Percentiles rank a stretch among this genome's conserved stretches.
phyloP scores from a whole-genome alignment of 2,888 invertebrate genomes.

The Eucera pruinosa region DNA sequence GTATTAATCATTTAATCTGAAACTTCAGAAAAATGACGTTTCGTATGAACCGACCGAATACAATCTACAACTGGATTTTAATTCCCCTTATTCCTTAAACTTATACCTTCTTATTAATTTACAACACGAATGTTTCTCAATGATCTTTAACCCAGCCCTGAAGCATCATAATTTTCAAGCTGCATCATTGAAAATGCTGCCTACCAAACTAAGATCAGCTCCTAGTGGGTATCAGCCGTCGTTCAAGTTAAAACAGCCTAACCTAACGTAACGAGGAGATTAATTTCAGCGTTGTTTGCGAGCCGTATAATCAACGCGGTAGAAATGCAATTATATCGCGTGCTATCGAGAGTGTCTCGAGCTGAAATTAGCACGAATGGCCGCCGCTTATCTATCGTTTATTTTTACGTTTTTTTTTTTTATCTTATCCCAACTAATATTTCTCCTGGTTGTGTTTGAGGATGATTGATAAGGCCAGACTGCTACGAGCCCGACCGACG shows the following conservation, averaged over 20 bases:
- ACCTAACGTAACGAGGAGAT: conserved; percentile 2
- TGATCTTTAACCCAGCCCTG: no score
- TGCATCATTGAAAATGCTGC: no score
- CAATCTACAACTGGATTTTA: no score
- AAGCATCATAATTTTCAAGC: no score
- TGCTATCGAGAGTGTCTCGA: conserved; percentile 19
- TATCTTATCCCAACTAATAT: conserved; percentile 60
- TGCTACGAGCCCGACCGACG: conserved; percentile 15
- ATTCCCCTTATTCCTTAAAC: no score
- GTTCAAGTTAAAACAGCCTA: background rate
- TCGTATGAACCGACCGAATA: no score
- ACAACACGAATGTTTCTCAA: no score
- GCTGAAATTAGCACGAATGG: conserved; percentile 47
- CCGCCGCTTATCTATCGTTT: conserved; percentile 54
- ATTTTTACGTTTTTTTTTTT: conserved; percentile 57
- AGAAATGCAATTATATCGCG: conserved; percentile 35
- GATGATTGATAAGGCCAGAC: conserved; percentile 55
- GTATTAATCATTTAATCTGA: no score
- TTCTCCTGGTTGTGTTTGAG: conserved; percentile 58
- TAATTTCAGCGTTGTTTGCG: conserved; percentile 34
- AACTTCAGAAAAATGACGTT: no score
- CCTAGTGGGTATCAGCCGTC: no score
- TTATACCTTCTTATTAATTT: no score
- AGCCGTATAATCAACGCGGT: conserved; percentile 16
- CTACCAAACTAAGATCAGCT: no score